Base-by-base conservation (phyloP, 2,888 invertebrate species). In the Pandemis corylana region DNA sequence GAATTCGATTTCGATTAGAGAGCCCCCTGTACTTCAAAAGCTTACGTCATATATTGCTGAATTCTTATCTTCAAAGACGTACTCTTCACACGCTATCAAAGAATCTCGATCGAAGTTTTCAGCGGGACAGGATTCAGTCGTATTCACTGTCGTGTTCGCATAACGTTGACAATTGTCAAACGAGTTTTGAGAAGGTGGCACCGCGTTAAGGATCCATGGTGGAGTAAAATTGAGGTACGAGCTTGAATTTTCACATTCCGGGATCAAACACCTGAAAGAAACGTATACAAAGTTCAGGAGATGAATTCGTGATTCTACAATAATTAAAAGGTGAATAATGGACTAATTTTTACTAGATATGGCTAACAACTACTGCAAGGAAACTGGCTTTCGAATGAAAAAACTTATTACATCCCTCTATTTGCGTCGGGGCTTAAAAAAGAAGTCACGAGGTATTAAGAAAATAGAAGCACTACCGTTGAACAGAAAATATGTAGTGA, bases 261-360 rank as follows among this genome's bases (percentile, higher is more conserved):
- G 70, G 12, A 74, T 74, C 2, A 49, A 3, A 28, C 74, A 74
- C 59, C 74, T 74, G 73, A 12, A 74, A 74, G 28, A 4, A 36
- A 36, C 28, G 2, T 36, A 36, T 4, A 36, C 2, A 36, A 4
- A 36, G 28, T 4, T 36, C 28, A 36, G 28, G 2, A 36, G 28
- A 36, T 36, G 28, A 36, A 36, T 36, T 36, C 28, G 28, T 36
- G 4, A 36, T 2, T 36, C 28, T 36, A 36, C 2, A 36, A 36
- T 36, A 4, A 2, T 36, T 36, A 36, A 36, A 2, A 36, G 28
- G 2, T 36, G 28, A 2, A 36, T 36, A 36, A 36, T 36, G 28
- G 28, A 36, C 28, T 4, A 2, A 36, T 36, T 36, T 36, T 4
- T 36, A 36, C 28, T 4, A 36, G 2, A 1, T 4, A 36, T 36